Conservation (phyloP, 2,888 invertebrate genomes). For the Netelia fuscicornis region DNA sequence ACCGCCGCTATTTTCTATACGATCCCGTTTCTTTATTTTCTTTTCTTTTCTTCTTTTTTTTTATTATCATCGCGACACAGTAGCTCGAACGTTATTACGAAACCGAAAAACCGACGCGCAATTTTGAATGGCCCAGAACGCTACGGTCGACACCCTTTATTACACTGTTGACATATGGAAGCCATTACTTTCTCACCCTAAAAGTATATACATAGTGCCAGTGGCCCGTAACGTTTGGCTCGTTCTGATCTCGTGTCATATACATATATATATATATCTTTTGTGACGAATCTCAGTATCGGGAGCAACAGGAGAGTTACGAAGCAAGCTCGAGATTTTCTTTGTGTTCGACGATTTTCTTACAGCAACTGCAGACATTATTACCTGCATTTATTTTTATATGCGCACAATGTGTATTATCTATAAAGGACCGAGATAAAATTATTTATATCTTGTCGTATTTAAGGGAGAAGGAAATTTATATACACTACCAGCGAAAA, state of each 20-base stretch:
- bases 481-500: neutral
- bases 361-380: conserved; percentile 24
- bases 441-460: conserved; percentile 2
- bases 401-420: conserved; percentile 15
- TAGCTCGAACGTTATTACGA: conserved; percentile 61
- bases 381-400: conserved; percentile 8
- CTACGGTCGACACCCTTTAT: conserved; percentile 70
- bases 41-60: conserved; percentile 13
- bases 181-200: conserved; percentile 71
- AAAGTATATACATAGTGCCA: conserved; percentile 5
- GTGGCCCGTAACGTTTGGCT: conserved; percentile 12
- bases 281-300: conserved; percentile 40
- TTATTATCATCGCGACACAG: conserved; percentile 22
- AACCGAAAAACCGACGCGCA: conserved; percentile 67
- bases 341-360: conserved; percentile 48
- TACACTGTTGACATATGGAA: conserved; percentile 76
- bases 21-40: conserved; percentile 25
- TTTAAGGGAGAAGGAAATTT: neutral
- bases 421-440: neutral
- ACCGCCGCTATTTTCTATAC: conserved; percentile 16
- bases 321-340: conserved; percentile 47
- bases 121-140: conserved; percentile 64
- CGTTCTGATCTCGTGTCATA: conserved; percentile 10
- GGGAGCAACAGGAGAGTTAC: conserved; percentile 26
- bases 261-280: neutral